Percentiles rank a stretch among this genome's conserved stretches.
Evolutionary conservation across 2,797 vertebrate genomes (phyloP).

Genomic region (Falco berigora): DNA sequence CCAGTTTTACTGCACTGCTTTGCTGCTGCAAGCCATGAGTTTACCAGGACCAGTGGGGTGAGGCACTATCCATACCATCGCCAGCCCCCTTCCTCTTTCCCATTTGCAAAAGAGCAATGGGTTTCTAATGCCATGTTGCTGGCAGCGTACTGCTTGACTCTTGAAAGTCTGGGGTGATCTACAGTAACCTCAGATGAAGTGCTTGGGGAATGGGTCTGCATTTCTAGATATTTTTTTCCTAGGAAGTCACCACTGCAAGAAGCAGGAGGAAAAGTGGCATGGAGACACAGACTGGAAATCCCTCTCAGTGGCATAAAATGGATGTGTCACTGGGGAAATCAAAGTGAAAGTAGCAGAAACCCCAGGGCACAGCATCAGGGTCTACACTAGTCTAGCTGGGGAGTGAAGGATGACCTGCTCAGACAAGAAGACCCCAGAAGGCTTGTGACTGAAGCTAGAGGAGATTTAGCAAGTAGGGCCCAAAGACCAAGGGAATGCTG

Average conservation of each 20-base stretch:
- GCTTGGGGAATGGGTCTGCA: not conserved
- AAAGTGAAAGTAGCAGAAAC: not conserved
- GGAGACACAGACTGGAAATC: not conserved
- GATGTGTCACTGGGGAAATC: not conserved
- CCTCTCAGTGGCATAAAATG: not conserved
- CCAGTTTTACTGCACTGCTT: not conserved
- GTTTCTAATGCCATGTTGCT: not conserved
- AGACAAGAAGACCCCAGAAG: not conserved
- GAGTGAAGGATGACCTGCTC: not conserved
- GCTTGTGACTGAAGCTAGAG: not conserved
- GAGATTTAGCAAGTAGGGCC: not conserved
- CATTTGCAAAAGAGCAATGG: not conserved
- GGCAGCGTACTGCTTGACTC: not conserved
- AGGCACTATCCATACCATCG: not conserved
- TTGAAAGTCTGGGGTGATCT: not conserved
- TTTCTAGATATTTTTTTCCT: not conserved
- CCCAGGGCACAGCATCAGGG: not conserved
- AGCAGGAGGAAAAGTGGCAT: not conserved
- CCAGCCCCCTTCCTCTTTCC: not conserved
- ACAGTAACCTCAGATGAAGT: not conserved
- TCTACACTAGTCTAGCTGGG: not conserved
- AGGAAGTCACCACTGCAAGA: not conserved
- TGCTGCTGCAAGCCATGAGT: not conserved
- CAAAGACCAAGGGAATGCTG: not conserved
- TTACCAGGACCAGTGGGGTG: not conserved